Evolutionary conservation across 1,140 invertebrate species (phyloP), one percentile per base, ranked within the genome.

Genomic region (Lutraria rhynchaena): DNA sequence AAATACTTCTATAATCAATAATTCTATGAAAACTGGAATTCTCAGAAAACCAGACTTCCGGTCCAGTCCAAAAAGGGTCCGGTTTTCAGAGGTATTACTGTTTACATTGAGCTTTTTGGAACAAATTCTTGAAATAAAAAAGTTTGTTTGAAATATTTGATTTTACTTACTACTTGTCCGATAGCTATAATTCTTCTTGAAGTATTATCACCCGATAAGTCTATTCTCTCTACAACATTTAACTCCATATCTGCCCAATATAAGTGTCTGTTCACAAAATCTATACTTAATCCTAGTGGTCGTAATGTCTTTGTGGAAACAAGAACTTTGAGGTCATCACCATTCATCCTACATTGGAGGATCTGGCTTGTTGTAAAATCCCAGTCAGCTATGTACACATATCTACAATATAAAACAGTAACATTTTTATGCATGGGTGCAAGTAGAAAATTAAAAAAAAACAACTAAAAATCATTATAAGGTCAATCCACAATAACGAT

Each of bases 171-270:
- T 44, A 61, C 63, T 24, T 5, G 15, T 9, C 78, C 78, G 41
- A 81, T 29, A 19, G 57, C 19, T 7, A 81, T 81, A 22, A 81
- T 44, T 51, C 78, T n/a, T 5, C 70, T 35, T 1, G 67, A 63
- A n/a, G 0, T 51, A 1, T 29, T 29, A 53, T 73, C 69, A 0
- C 70, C 67, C 1, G 46, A 27, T 17, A 69, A 33, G 33, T 81
- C 69, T 35, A 81, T 61, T 35, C 78, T 49, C 24, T 73, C 58
- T 3, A 81, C 31, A 17, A 73, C 58, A 74, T 81, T 73, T 9
- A 81, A 57, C 11, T 81, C 69, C 44, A 61, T 63, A 33, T 81
- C 78, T 2, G 78, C 58, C 78, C 78, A 81, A 49, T 81, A 81
- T 13, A 81, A 55, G 37, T 81, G 78, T 31, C 24, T 41, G 35